Conservation (phyloP, 1,140 invertebrate genomes). For the Hycleus cichorii region DNA sequence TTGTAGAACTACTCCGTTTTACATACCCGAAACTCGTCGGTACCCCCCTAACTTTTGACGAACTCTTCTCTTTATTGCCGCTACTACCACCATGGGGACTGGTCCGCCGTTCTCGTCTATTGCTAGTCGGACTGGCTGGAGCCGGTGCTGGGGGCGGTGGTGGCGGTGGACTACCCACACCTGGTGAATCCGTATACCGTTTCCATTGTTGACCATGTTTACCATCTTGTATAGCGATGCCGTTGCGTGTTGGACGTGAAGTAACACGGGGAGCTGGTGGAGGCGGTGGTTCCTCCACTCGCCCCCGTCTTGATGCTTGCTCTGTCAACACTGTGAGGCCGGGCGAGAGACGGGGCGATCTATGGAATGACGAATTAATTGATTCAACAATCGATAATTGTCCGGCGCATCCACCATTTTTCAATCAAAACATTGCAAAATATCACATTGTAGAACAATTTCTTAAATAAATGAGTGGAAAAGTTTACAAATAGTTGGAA, state of each 20-base stretch:
- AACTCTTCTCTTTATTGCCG: constrained; percentile 19
- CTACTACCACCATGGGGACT: constrained; percentile 36
- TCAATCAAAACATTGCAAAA: too few species aligned
- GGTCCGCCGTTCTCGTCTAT: constrained; percentile 39
- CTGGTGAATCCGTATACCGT: constrained; percentile 45
- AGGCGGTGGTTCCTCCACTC: constrained; percentile 30
- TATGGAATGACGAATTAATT: constrained; percentile 11
- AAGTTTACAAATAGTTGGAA: too few species aligned
- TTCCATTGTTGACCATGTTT: constrained; percentile 33
- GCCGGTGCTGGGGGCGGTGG: constrained; percentile 40
- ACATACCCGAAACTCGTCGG: constrained; percentile 75
- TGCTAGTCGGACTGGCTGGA: constrained; percentile 44
- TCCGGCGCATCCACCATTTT: too few species aligned
- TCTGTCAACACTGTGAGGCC: constrained; percentile 36
- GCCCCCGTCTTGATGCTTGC: constrained; percentile 28
- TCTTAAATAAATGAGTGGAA: too few species aligned
- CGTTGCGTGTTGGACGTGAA: constrained; percentile 19
- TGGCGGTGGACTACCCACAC: constrained; percentile 48
- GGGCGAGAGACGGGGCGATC: constrained; percentile 26
- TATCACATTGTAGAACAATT: too few species aligned
- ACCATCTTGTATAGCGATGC: constrained; percentile 20
- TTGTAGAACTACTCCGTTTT: constrained; percentile 62
- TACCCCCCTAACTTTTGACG: constrained; percentile 47
- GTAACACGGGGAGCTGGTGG: constrained; percentile 25
- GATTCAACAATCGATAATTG: not conserved